A percentile compares a stretch with the other conserved stretches of the same genome.
Evolutionary conservation across 2,888 invertebrate genomes (phyloP).

Genomic region (Phortica okadai): DNA sequence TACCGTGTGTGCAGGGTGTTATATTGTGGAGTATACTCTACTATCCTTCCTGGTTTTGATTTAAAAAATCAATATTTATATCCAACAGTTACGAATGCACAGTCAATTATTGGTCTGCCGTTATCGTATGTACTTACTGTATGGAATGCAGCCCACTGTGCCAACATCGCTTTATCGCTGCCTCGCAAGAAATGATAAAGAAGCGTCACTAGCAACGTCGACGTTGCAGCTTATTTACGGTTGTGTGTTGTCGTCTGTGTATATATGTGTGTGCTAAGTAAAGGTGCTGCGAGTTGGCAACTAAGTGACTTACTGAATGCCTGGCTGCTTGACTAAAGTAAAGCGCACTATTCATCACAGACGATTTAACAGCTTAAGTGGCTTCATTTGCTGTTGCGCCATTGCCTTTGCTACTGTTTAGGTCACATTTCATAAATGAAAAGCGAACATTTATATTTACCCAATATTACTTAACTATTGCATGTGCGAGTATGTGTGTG

Average conservation of each 20-base stretch:
- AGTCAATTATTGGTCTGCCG: too few relatives aligned
- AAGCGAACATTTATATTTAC: constrained; percentile 41
- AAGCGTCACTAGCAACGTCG: neutral
- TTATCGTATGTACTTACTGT: too few relatives aligned
- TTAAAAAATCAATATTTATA: too few relatives aligned
- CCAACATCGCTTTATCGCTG: neutral
- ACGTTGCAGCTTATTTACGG: constrained; percentile 11
- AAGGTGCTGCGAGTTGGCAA: constrained; percentile 26
- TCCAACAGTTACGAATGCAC: too few relatives aligned
- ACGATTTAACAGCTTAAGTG: constrained; percentile 71
- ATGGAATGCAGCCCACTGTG: too few relatives aligned
- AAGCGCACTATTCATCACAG: constrained; percentile 69
- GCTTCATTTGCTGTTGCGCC: constrained; percentile 44
- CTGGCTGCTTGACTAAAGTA: constrained; percentile 61
- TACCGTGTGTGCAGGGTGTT: too few relatives aligned
- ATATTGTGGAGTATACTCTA: too few relatives aligned
- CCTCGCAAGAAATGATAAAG: too few relatives aligned
- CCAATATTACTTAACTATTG: constrained; percentile 42
- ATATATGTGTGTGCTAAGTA: constrained; percentile 1
- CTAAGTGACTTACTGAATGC: constrained; percentile 57
- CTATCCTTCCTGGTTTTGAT: too few relatives aligned
- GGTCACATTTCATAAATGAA: constrained; percentile 35
- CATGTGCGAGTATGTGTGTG: constrained; percentile 41
- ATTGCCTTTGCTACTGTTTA: constrained; percentile 46
- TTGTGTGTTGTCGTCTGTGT: constrained; percentile 31